phyloP scores from a whole-genome alignment of 1,140 invertebrate genomes.

The Psix sp. region DNA sequence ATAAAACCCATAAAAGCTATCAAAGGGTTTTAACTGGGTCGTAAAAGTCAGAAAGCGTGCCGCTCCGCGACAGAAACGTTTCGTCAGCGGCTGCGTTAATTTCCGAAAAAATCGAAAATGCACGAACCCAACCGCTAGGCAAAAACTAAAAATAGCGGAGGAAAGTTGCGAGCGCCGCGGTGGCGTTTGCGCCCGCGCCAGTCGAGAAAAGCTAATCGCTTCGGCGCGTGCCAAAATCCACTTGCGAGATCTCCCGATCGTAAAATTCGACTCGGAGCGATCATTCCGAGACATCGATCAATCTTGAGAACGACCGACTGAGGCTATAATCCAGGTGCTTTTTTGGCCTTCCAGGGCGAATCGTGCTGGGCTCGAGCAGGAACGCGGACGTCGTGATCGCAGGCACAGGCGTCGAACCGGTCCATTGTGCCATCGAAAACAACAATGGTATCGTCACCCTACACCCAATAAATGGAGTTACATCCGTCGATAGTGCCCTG shows the following conservation, averaged over 20 bases:
- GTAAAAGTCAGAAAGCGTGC: too few species aligned
- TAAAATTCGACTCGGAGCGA: too few species aligned
- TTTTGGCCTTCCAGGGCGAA: constrained; percentile 80
- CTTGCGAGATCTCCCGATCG: too few species aligned
- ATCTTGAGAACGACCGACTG: too few species aligned
- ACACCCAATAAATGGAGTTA: constrained; percentile 83
- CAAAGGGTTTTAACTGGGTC: too few species aligned
- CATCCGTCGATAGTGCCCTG: constrained; percentile 83
- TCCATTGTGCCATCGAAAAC: constrained; percentile 92
- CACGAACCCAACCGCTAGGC: constrained; percentile 62
- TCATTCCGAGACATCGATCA: too few species aligned
- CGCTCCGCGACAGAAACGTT: too few species aligned
- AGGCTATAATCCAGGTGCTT: constrained; percentile 4
- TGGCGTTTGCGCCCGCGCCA: constrained; percentile 27
- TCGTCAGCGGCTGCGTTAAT: too few species aligned
- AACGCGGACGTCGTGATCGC: constrained; percentile 87
- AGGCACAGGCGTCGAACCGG: constrained; percentile 86
- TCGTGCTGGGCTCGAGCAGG: constrained; percentile 84
- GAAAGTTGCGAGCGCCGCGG: too few species aligned
- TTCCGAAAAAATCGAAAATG: constrained; percentile 73
- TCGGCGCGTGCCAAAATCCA: constrained; percentile 24
- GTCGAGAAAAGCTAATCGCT: constrained; percentile 42
- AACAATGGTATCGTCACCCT: constrained; percentile 87
- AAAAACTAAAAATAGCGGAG: constrained; percentile 73
- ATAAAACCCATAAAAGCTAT: too few species aligned